A percentile compares a stretch with the other conserved stretches of the same genome.
Conservation (phyloP, 2,888 invertebrate species). For the Stratiomys singularior region DNA sequence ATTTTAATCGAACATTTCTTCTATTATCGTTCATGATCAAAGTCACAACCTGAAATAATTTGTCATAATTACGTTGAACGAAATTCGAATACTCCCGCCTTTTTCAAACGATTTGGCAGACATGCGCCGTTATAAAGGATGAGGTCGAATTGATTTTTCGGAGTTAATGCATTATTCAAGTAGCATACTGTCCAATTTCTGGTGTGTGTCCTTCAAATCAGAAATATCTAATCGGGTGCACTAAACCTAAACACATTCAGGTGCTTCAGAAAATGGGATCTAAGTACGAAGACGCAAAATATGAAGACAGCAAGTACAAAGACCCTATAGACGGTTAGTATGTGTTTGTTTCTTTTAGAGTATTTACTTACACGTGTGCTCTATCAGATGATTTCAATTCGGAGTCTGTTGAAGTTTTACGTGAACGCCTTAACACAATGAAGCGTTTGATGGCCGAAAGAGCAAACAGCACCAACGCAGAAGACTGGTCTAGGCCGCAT, state of each 20-base stretch:
- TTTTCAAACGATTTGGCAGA: background rate
- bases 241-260: background rate
- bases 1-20: no score
- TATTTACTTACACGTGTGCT: background rate
- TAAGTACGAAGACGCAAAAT: conserved; percentile 27
- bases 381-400: conserved; percentile 62
- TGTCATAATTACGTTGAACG: no score
- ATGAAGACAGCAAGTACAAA: conserved; percentile 2
- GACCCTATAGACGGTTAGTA: conserved; percentile 23
- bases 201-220: background rate
- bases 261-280: conserved; percentile 3
- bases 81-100: no score
- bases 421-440: conserved; percentile 81
- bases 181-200: background rate
- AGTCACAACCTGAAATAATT: no score
- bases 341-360: background rate
- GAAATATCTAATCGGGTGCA: background rate
- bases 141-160: background rate
- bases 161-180: background rate
- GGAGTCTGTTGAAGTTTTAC: conserved; percentile 84
- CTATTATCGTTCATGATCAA: no score
- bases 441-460: conserved; percentile 79
- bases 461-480: conserved; percentile 62
- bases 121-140: background rate
- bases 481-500: conserved; percentile 62